Evolutionary conservation across 1,140 invertebrate genomes (phyloP).

Genomic region (Diachasma alloeum): DNA sequence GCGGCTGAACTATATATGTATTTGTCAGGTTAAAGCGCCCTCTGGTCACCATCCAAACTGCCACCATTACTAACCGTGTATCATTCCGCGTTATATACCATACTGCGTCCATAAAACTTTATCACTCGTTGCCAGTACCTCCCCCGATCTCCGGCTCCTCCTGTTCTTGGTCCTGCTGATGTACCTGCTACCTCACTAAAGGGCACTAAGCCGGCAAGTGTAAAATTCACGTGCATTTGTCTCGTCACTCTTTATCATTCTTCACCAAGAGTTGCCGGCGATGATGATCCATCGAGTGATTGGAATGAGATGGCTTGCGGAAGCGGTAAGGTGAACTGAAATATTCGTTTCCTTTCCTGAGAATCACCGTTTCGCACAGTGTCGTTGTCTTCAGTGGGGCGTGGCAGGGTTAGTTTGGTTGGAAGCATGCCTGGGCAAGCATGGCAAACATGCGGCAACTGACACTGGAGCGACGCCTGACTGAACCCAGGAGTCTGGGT

Average conservation of each 20-base stretch:
- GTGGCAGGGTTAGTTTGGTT: slow-evolving; percentile 61
- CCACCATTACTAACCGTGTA: slow-evolving; percentile 20
- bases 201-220: neutral
- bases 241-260: too few species aligned
- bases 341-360: neutral
- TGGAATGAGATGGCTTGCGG: neutral
- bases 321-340: neutral
- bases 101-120: slow-evolving; percentile 28
- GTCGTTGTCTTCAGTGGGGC: slow-evolving; percentile 52
- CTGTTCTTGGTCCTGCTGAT: neutral
- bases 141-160: neutral
- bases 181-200: neutral
- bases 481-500: slow-evolving; percentile 42
- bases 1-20: neutral
- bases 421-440: slow-evolving; percentile 60
- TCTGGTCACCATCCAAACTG: slow-evolving; percentile 24
- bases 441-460: slow-evolving; percentile 61
- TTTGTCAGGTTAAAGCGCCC: neutral
- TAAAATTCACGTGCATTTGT: neutral
- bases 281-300: slow-evolving; percentile 21
- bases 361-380: slow-evolving; percentile 37
- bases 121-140: slow-evolving; percentile 30
- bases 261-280: too few species aligned
- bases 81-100: slow-evolving; percentile 17
- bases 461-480: slow-evolving; percentile 55